phyloP scores from a whole-genome alignment of 2,888 invertebrate genomes.

The Penaeus monodon region DNA sequence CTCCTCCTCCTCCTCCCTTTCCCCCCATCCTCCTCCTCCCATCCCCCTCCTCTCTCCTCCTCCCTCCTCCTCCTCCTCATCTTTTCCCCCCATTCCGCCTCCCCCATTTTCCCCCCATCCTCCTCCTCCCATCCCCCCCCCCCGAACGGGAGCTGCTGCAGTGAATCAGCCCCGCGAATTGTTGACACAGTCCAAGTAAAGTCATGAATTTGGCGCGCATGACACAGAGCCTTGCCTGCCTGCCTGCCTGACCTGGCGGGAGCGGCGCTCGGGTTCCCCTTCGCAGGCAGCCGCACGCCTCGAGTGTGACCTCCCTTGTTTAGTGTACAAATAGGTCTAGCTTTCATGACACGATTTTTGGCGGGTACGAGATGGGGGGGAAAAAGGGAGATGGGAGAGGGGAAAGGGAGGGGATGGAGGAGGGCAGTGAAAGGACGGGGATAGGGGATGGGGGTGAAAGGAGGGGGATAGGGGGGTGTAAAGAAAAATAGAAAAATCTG shows the following conservation, averaged over 20 bases:
- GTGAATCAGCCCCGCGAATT: neutral
- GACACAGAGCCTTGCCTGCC: neutral
- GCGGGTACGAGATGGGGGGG: neutral
- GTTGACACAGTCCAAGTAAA: conserved; percentile 17
- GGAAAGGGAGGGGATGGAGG: too few species aligned
- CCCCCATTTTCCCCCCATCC: neutral
- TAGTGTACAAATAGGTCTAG: neutral
- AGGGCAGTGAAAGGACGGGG: too few species aligned
- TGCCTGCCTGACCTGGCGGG: too few species aligned
- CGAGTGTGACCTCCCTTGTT: neutral
- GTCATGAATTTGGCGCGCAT: conserved; percentile 22
- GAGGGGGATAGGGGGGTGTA: neutral
- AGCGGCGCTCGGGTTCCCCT: too few species aligned
- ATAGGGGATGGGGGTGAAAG: too few species aligned
- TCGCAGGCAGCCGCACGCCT: too few species aligned
- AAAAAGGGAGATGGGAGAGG: too few species aligned
- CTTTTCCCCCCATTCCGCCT: neutral
- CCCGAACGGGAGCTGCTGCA: neutral
- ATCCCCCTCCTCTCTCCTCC: too few species aligned
- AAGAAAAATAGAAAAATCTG: neutral
- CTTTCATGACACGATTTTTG: neutral
- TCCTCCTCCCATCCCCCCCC: neutral
- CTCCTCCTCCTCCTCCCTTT: too few species aligned
- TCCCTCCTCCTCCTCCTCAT: too few species aligned
- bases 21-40: too few species aligned